phyloP scores from a whole-genome alignment of 2,888 invertebrate species.

The Oxystoma pomonae region DNA sequence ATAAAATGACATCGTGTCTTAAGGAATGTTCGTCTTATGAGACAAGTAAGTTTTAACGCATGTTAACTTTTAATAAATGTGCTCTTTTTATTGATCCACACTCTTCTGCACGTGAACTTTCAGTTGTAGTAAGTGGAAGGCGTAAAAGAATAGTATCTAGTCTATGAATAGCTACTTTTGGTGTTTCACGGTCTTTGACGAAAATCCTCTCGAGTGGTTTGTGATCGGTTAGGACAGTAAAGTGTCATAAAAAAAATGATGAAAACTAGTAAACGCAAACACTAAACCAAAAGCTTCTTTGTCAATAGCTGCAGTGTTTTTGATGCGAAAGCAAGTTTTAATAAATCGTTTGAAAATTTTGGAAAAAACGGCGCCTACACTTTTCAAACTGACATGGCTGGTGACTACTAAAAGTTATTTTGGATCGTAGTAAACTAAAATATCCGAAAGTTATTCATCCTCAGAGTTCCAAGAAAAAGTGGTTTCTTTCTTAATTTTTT shows the following conservation, averaged over 20 bases:
- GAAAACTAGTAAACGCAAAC: constrained; percentile 16
- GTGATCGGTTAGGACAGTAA: constrained; percentile 15
- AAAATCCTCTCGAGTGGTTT: background rate
- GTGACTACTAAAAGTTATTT: constrained; percentile 13
- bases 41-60: too few species aligned
- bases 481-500: constrained; percentile 14
- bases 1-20: too few species aligned
- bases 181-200: background rate
- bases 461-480: constrained; percentile 13
- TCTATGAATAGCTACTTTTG: too few species aligned
- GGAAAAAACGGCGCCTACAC: constrained; percentile 19
- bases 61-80: constrained; percentile 4
- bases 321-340: constrained; percentile 11
- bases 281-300: constrained; percentile 22
- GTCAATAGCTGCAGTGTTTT: constrained; percentile 19
- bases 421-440: constrained; percentile 20
- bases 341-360: constrained; percentile 4
- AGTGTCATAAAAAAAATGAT: constrained; percentile 16
- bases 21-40: too few species aligned
- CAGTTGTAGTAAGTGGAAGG: constrained; percentile 5
- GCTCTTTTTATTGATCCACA: constrained; percentile 1
- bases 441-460: constrained; percentile 13
- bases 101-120: constrained; percentile 7
- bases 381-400: constrained; percentile 17
- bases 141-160: constrained; percentile 15